A percentile compares a stretch with the other conserved stretches of the same genome.
Evolutionary conservation across 2,888 invertebrate genomes (phyloP).

Genomic region (Himalopsyche japonica): DNA sequence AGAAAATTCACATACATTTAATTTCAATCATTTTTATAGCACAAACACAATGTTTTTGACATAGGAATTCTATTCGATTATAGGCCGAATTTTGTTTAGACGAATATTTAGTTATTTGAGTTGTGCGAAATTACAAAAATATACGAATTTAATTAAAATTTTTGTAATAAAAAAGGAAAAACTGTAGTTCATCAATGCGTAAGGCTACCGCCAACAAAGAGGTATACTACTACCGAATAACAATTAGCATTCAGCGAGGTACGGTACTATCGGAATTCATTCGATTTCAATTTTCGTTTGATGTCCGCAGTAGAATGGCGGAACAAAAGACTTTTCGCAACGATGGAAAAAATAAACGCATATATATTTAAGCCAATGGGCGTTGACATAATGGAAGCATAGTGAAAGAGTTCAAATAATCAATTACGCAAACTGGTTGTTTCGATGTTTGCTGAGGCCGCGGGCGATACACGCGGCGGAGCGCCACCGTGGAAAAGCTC

Average conservation of each 20-base stretch:
- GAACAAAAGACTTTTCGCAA: background rate
- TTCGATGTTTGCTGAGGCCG: background rate
- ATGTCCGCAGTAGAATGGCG: background rate
- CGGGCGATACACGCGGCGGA: constrained; percentile 3
- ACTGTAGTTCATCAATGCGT: background rate
- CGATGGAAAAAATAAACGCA: background rate
- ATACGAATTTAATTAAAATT: background rate
- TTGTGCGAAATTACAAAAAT: too few relatives aligned
- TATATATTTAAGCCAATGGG: background rate
- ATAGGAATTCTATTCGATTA: too few relatives aligned
- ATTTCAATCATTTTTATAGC: too few relatives aligned
- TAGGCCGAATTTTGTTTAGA: too few relatives aligned
- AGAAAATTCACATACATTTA: too few relatives aligned
- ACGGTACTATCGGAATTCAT: background rate
- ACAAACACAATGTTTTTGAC: too few relatives aligned
- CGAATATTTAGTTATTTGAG: too few relatives aligned
- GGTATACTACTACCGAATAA: background rate
- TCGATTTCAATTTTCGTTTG: background rate
- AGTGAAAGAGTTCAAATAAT: constrained; percentile 6
- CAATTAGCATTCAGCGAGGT: background rate
- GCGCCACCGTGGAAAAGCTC: background rate
- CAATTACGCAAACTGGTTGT: constrained; percentile 13
- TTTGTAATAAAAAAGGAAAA: background rate
- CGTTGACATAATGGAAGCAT: background rate
- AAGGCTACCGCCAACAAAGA: background rate